A percentile compares a stretch with the other conserved stretches of the same genome.
Evolutionary conservation across 2,797 vertebrate species (phyloP).

Genomic region (Falco biarmicus): DNA sequence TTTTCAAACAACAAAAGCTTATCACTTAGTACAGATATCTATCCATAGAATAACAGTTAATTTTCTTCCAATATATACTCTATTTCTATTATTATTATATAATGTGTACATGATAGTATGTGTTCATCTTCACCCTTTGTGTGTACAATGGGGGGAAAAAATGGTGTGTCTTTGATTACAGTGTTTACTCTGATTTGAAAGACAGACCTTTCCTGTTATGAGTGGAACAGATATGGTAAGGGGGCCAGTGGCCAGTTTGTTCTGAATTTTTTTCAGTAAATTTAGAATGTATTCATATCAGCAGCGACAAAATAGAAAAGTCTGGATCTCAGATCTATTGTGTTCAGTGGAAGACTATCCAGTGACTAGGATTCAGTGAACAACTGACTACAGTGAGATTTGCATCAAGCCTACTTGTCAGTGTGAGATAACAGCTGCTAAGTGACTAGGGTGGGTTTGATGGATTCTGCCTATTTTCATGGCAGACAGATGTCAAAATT

Average conservation of each 20-base stretch:
- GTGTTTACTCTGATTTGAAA: not conserved
- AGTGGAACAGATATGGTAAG: not conserved
- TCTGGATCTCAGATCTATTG: not conserved
- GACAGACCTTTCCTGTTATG: not conserved
- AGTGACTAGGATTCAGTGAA: not conserved
- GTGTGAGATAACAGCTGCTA: not conserved
- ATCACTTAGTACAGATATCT: not conserved
- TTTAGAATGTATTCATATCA: not conserved
- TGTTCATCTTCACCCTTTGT: not conserved
- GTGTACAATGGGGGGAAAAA: not conserved
- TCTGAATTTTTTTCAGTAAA: not conserved
- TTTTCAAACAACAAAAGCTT: not conserved
- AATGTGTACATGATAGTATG: not conserved
- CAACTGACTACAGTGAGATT: not conserved
- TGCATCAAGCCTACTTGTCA: not conserved
- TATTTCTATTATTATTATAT: not conserved
- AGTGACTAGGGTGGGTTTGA: not conserved
- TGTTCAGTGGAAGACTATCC: not conserved
- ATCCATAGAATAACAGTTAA: not conserved
- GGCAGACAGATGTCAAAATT: not conserved
- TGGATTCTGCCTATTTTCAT: not conserved
- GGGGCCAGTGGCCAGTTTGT: rapidly evolving
- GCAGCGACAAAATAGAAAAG: not conserved
- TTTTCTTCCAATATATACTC: not conserved
- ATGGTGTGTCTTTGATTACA: not conserved